Evolutionary conservation across 2,888 invertebrate species (phyloP).

Genomic region (Macropis europaea): DNA sequence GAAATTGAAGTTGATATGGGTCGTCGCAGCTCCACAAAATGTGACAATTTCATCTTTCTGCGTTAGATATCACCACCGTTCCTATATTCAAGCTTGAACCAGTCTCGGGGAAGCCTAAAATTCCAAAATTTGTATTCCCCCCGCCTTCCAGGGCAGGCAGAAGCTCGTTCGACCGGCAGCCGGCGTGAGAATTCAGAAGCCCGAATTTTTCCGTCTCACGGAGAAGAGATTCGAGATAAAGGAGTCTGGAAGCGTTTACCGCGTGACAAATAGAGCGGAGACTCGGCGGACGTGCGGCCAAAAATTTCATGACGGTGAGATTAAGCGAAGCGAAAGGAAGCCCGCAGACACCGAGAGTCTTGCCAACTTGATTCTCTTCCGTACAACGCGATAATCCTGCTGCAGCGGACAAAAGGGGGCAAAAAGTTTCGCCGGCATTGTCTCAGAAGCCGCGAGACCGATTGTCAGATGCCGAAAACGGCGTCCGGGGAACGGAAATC

Average conservation of each 20-base stretch:
- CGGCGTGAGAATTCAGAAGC: too few species aligned
- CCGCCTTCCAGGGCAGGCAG: too few species aligned
- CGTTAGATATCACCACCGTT: too few species aligned
- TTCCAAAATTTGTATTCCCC: too few species aligned
- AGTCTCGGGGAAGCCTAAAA: too few species aligned
- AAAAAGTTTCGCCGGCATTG: conserved; percentile 34
- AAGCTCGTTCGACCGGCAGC: too few species aligned
- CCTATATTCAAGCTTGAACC: too few species aligned
- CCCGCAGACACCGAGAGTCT: conserved; percentile 8
- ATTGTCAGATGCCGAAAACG: conserved; percentile 7
- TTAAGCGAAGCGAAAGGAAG: conserved; percentile 19
- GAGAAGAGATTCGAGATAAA: not conserved
- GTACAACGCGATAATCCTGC: conserved; percentile 9
- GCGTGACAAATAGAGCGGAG: not conserved
- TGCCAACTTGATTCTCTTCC: conserved; percentile 35
- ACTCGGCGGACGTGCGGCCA: not conserved
- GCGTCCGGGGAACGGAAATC: not conserved
- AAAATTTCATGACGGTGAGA: conserved; percentile 8
- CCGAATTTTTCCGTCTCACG: not conserved
- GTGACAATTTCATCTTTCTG: too few species aligned
- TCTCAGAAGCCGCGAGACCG: conserved; percentile 14
- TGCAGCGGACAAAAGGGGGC: conserved; percentile 3
- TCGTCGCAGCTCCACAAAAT: too few species aligned
- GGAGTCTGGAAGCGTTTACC: not conserved
- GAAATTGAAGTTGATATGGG: too few species aligned